Conservation (phyloP, 2,888 invertebrate species). For the Aphrophora alni region DNA sequence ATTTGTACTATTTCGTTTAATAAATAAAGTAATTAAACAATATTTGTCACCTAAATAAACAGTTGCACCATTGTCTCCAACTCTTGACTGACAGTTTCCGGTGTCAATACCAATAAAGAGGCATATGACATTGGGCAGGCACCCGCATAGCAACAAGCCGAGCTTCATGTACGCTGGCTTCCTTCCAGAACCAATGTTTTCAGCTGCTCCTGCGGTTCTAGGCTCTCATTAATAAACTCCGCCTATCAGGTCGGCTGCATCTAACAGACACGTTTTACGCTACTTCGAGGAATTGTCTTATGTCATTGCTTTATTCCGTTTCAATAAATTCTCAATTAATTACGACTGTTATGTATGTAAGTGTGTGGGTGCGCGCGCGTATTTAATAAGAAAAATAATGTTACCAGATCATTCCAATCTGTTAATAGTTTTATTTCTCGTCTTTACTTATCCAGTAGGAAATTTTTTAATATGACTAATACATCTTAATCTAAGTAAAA, state of each 20-base stretch:
- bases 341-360: neutral
- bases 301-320: neutral
- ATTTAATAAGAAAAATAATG: no score
- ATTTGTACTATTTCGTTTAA: no score
- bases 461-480: no score
- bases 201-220: neutral
- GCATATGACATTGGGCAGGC: no score
- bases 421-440: no score
- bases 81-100: neutral
- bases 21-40: no score
- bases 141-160: neutral
- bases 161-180: neutral
- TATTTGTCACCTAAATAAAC: neutral
- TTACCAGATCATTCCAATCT: no score
- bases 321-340: neutral
- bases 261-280: neutral
- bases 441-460: no score
- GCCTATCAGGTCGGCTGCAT: neutral
- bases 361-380: no score
- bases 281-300: neutral
- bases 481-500: no score
- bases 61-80: neutral
- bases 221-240: neutral
- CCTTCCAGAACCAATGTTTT: conserved; percentile 1
- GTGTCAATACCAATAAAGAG: neutral